These are phyloP conservation scores for Pangasius macronema DNA, from an alignment of 2,797 vertebrate species.

Conservation along the genomic window DNA sequence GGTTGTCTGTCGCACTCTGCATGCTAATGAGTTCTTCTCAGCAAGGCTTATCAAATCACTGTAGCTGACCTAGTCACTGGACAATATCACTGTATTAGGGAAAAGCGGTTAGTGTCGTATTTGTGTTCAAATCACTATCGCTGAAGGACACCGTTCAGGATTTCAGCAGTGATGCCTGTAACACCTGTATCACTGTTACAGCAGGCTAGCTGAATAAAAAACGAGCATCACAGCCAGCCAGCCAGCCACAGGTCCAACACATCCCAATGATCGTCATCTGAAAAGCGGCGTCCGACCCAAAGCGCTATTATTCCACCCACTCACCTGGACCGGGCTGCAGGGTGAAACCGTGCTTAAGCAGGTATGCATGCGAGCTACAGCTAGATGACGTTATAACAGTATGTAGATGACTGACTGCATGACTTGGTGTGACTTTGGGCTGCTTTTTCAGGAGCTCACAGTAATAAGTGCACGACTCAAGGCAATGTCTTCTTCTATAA, in stretches of 20 bases:
- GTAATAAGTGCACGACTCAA: conserved; percentile 22
- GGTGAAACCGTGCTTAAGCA: neutral
- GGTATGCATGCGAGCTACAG: conserved; percentile 6
- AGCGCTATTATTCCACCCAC: neutral
- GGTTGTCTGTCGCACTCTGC: conserved; percentile 50
- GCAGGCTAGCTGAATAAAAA: neutral
- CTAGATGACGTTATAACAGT: conserved; percentile 24
- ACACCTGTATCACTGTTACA: neutral
- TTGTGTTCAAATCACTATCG: neutral
- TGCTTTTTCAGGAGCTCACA: neutral
- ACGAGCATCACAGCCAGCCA: conserved; percentile 4
- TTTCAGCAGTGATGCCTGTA: conserved; percentile 24
- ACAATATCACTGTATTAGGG: neutral
- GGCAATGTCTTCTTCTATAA: neutral
- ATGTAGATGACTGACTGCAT: conserved; percentile 10
- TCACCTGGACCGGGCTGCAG: conserved; percentile 7
- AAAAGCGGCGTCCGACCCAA: neutral
- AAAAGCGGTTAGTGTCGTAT: neutral
- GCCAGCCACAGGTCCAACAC: conserved; percentile 26
- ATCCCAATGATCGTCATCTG: conserved; percentile 9
- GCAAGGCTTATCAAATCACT: conserved; percentile 31
- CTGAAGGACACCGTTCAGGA: neutral
- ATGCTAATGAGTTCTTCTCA: conserved; percentile 52
- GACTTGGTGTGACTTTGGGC: conserved; percentile 27
- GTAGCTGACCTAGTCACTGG: neutral